These are phyloP conservation scores for Luffia ferchaultella DNA, from an alignment of 2,888 invertebrate species.

Conservation along the genomic window DNA sequence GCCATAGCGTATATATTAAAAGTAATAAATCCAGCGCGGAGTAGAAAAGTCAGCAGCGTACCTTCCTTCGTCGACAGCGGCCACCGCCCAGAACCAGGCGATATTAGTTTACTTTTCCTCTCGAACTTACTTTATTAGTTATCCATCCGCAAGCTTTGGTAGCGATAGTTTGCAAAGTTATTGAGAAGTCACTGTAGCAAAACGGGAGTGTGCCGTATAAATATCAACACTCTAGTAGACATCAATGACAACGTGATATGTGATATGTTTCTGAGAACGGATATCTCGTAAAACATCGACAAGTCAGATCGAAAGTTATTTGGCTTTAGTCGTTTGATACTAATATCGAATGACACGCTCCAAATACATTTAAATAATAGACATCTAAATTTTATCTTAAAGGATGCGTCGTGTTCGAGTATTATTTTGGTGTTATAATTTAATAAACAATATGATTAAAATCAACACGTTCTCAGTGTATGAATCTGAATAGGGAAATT, in stretches of 20 bases:
- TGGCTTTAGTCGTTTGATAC: no score
- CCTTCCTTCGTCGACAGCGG: conserved; percentile 23
- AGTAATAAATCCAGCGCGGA: conserved; percentile 53
- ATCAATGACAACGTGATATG: not conserved
- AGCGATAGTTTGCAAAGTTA: conserved; percentile 55
- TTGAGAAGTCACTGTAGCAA: conserved; percentile 42
- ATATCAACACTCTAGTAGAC: conserved; percentile 5
- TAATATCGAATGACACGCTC: no score
- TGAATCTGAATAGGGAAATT: not conserved
- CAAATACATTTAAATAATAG: no score
- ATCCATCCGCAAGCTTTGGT: conserved; percentile 45
- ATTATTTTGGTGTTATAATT: no score
- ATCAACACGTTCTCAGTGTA: not conserved
- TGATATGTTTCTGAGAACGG: not conserved
- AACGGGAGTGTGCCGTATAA: conserved; percentile 18
- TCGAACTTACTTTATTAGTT: conserved; percentile 64
- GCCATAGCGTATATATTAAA: conserved; percentile 55
- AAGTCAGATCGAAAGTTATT: no score
- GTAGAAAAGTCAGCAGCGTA: conserved; percentile 25
- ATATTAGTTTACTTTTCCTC: conserved; percentile 68
- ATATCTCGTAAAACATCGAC: no score
- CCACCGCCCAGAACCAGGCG: conserved; percentile 39
- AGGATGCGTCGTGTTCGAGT: no score
- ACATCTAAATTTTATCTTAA: no score
- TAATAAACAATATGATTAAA: no score